Conservation (phyloP, 2,113 vertebrate genomes). For the Coturnix japonica region DNA sequence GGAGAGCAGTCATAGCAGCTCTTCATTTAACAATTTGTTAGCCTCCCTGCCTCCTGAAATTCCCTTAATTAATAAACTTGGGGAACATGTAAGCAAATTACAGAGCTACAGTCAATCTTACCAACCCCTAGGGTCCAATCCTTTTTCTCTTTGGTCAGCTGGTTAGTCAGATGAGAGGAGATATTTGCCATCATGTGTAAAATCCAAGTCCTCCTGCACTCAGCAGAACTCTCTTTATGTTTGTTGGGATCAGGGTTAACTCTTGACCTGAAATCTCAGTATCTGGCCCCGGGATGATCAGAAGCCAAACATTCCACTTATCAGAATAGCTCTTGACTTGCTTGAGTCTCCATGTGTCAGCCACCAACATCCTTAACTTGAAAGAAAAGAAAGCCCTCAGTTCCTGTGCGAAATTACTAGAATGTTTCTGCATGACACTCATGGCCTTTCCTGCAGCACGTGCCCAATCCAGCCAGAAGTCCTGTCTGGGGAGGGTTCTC, state of each 20-base stretch:
- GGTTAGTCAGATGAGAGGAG: background rate
- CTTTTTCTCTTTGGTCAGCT: background rate
- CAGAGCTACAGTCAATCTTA: background rate
- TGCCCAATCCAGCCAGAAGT: background rate
- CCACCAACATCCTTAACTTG: background rate
- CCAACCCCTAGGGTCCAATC: background rate
- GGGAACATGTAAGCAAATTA: background rate
- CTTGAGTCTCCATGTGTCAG: accelerated
- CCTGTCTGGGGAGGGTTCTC: background rate
- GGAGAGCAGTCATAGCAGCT: background rate
- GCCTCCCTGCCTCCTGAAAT: background rate
- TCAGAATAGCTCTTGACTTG: background rate
- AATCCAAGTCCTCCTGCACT: background rate
- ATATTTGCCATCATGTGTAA: background rate
- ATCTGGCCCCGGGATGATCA: background rate
- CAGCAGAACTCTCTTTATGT: background rate
- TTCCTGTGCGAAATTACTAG: background rate
- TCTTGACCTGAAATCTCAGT: background rate
- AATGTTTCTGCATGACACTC: background rate
- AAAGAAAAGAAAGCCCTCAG: background rate
- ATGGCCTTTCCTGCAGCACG: accelerated
- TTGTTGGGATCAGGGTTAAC: background rate
- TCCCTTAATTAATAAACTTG: background rate
- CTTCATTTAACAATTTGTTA: slow-evolving; percentile 5
- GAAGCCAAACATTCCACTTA: background rate